Base-by-base conservation (phyloP, 1,140 invertebrate genomes). In the Dinothrombium tinctorium region DNA sequence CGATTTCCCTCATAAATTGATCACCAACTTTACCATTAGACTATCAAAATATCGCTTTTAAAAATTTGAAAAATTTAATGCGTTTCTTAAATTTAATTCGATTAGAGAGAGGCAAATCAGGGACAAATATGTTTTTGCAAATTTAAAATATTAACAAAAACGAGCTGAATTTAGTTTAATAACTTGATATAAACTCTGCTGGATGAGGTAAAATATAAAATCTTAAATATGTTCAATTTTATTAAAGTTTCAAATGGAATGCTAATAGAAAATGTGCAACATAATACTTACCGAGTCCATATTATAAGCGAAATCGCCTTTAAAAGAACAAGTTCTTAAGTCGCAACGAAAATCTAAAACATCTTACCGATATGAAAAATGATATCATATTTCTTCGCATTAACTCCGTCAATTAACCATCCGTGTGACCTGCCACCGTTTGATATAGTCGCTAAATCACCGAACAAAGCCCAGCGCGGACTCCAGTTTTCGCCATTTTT, bases 361-460 rank as follows among this genome's bases (percentile, higher is more conserved):
- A 23, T 20, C 23, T 15, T 47, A 57, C 84, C 86, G 43, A 87
- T 76, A 63, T 94, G 87, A 40, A 92, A 63, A 41, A 83, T 72
- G 44, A 76, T 68, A 64, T 94, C 81, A 58, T 82, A 87, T 49
- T 71, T 57, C 9, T 68, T 74, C 25, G 62, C 59, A 52, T 82
- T 70, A 0, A 74, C 69, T 51, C 90, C 86, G 47, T 74, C 60
- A 56, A 86, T 78, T 25, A 92, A 57, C 37, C 74, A 62, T 0
- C 70, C 64, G 33, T 89, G 60, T 14, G 80, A 80, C 43, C 56
- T 53, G 19, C 79, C 78, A 63, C 89, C 87, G 48, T 71, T n/a
- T n/a, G n/a, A n/a, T n/a, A n/a, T 71, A 59, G 76, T 82, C 4
- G 84, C 84, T 73, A 90, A 73, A 58, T 90, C 84, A 0, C 83